A percentile compares a stretch with the other conserved stretches of the same genome.
phyloP scores from a whole-genome alignment of 2,797 vertebrate genomes.

The Pampus argenteus region DNA sequence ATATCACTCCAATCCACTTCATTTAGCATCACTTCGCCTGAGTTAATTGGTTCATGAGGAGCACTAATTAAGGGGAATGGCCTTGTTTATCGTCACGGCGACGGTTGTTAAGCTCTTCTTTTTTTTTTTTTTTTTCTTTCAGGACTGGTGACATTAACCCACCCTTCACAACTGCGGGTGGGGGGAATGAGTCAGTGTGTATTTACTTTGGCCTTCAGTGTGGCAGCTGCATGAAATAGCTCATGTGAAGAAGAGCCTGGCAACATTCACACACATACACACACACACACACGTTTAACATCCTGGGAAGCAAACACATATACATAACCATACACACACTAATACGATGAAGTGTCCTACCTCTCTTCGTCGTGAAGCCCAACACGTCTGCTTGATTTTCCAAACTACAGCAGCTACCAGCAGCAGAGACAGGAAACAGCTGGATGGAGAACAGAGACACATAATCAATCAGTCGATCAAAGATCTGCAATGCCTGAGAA shows the following conservation, averaged over 20 bases:
- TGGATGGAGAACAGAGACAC: conserved; percentile 63
- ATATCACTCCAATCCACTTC: conserved; percentile 79
- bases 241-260: not conserved
- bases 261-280: not conserved
- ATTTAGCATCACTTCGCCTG: conserved; percentile 77
- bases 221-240: conserved; percentile 17
- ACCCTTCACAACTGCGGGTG: conserved; percentile 53
- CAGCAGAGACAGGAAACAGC: conserved; percentile 94
- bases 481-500: not conserved
- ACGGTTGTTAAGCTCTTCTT: conserved; percentile 68
- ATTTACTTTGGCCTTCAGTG: not conserved
- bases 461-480: not conserved
- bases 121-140: conserved; percentile 12
- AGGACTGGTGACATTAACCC: conserved; percentile 71
- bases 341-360: conserved; percentile 75
- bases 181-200: not conserved
- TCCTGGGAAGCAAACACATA: not conserved
- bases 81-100: conserved; percentile 77
- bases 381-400: conserved; percentile 97
- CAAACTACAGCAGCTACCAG: conserved; percentile 95
- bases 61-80: conserved; percentile 84
- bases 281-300: not conserved
- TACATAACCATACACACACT: not conserved
- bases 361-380: conserved; percentile 94
- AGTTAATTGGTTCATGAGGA: conserved; percentile 83